These are phyloP conservation scores for human DNA, from an alignment of 2,113 vertebrate species.

Conservation along the genomic window GRCh38 chr4:10731501-10732000, in stretches of 20 bases:
- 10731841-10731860: background rate
- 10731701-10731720: background rate
- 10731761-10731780: no score
- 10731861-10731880: background rate
- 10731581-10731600: background rate
- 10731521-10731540: background rate
- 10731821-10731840: background rate
- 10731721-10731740: background rate
- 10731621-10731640: background rate
- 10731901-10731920: rapidly evolving
- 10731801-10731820: background rate
- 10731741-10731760: background rate
- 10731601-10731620: background rate
- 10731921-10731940: background rate
- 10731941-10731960: rapidly evolving
- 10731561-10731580: background rate
- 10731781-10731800: background rate
- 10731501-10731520: background rate
- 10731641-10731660: background rate
- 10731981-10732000: no score
- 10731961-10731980: background rate
- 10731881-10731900: background rate
- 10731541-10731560: background rate
- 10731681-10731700: background rate
- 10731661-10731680: background rate